These are phyloP conservation scores for Ctenosaura bakeri DNA, from an alignment of 2,797 vertebrate genomes.

Conservation along the genomic window DNA sequence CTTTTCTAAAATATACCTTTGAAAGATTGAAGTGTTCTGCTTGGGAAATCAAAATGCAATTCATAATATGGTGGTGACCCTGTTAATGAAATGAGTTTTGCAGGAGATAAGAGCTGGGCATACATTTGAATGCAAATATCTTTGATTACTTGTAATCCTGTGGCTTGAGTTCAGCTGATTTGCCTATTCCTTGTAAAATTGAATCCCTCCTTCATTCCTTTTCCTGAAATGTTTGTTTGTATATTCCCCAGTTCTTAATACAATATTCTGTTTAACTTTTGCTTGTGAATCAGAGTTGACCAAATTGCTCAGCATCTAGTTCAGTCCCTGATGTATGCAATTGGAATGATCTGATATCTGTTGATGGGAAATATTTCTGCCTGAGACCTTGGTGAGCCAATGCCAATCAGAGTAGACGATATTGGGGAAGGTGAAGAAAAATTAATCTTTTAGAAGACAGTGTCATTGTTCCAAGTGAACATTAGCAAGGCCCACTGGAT, in stretches of 20 bases:
- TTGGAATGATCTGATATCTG: not conserved
- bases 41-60: not conserved
- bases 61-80: not conserved
- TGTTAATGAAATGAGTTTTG: not conserved
- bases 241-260: not conserved
- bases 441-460: not conserved
- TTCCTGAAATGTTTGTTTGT: not conserved
- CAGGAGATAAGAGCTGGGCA: not conserved
- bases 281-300: not conserved
- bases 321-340: not conserved
- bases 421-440: not conserved
- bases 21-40: not conserved
- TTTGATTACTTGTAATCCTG: conserved; percentile 6
- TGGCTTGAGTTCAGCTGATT: not conserved
- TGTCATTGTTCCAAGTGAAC: not conserved
- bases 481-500: not conserved
- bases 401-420: not conserved
- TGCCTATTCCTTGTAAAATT: not conserved
- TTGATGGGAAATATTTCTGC: not conserved
- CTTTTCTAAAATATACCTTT: not conserved
- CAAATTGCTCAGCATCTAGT: not conserved
- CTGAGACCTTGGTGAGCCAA: not conserved
- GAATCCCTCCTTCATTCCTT: not conserved
- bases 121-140: conserved; percentile 5
- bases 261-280: not conserved